Conservation (phyloP, 2,888 invertebrate species). For the Erebia ligea region DNA sequence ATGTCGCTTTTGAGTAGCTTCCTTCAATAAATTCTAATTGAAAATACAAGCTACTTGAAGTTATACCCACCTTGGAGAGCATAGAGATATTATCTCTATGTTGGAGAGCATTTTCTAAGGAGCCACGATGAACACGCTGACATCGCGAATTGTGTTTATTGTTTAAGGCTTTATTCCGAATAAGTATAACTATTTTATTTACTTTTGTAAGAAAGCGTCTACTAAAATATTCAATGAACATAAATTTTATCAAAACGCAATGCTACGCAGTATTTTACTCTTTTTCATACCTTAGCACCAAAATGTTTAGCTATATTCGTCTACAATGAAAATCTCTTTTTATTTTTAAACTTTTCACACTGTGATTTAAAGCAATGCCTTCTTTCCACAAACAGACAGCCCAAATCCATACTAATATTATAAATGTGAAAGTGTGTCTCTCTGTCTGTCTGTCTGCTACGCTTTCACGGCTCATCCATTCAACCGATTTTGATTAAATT, state of each 20-base stretch:
- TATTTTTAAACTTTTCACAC: neutral
- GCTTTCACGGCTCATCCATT: too few species aligned
- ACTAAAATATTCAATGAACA: constrained; percentile 62
- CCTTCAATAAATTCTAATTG: too few species aligned
- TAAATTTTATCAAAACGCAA: constrained; percentile 49
- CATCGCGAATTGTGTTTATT: neutral
- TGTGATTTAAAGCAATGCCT: neutral
- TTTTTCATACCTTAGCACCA: neutral
- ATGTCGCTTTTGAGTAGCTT: too few species aligned
- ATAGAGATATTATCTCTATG: too few species aligned
- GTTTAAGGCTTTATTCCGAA: neutral
- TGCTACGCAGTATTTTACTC: constrained; percentile 2
- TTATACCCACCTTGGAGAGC: too few species aligned
- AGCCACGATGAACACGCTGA: too few species aligned
- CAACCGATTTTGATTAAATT: too few species aligned
- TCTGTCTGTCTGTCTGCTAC: too few species aligned
- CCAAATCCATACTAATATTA: too few species aligned
- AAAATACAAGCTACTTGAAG: too few species aligned
- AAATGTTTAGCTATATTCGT: constrained; percentile 7
- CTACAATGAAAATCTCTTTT: neutral
- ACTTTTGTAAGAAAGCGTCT: constrained; percentile 36
- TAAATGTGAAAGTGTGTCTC: too few species aligned
- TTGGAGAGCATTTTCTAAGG: too few species aligned
- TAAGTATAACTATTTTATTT: constrained; percentile 27
- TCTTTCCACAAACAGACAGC: neutral